Conservation (phyloP, 1,140 invertebrate genomes). For the Triops longicaudatus region DNA sequence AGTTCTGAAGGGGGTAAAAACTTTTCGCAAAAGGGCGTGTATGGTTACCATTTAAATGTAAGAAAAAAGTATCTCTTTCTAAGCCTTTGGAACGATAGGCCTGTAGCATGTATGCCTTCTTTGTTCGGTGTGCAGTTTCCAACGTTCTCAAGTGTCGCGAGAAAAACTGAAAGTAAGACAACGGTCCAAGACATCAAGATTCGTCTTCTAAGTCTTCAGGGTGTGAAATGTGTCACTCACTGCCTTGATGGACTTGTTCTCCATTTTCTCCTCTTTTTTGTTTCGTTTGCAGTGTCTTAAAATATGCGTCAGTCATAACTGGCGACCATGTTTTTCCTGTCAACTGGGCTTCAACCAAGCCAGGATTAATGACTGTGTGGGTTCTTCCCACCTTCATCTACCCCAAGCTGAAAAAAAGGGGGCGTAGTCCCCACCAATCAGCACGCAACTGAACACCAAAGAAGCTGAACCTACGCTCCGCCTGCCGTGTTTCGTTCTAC, state of each 20-base stretch:
- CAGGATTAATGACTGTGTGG: constrained; percentile 11
- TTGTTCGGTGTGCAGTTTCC: not conserved
- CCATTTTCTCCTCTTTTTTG: not conserved
- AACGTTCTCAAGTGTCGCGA: not conserved
- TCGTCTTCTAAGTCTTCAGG: not conserved
- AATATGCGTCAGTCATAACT: constrained; percentile 11
- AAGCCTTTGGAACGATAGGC: not conserved
- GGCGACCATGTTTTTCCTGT: not conserved
- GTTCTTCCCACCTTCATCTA: not conserved
- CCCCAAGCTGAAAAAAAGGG: not conserved
- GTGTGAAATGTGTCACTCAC: constrained; percentile 14
- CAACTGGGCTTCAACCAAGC: not conserved
- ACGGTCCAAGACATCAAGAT: not conserved
- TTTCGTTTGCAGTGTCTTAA: not conserved
- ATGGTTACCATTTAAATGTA: not conserved
- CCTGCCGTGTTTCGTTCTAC: not conserved
- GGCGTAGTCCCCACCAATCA: not conserved
- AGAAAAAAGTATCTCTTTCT: constrained; percentile 5
- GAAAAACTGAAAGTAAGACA: not conserved
- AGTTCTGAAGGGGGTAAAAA: not conserved
- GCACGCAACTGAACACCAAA: not conserved
- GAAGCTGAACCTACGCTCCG: not conserved
- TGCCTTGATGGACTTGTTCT: constrained; percentile 8
- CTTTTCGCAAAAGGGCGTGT: not conserved
- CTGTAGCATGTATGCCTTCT: no score